Evolutionary conservation across 2,797 vertebrate species (phyloP).

Genomic region (Sphenopsis melanotis): DNA sequence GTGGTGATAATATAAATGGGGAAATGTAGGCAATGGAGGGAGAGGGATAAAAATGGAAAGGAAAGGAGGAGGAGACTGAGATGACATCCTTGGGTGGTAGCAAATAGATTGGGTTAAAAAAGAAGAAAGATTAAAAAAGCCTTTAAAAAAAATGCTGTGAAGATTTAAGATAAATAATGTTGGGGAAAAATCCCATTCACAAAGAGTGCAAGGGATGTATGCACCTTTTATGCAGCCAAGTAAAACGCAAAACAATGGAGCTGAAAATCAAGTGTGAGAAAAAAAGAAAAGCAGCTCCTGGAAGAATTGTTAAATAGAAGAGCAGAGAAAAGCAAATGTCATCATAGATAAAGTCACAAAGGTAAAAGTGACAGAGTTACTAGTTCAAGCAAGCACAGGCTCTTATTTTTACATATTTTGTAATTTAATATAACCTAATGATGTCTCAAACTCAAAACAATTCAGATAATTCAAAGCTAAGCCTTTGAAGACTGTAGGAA

Average conservation of each 20-base stretch:
- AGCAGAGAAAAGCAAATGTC: slow-evolving; percentile 52
- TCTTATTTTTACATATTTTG: slow-evolving; percentile 66
- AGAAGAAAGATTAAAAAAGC: neutral
- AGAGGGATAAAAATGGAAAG: slow-evolving; percentile 16
- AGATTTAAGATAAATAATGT: neutral
- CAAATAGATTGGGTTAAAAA: slow-evolving; percentile 5
- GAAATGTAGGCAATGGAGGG: neutral
- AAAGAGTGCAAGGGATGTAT: neutral
- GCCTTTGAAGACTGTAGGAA: slow-evolving; percentile 46
- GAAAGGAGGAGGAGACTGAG: neutral
- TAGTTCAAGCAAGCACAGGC: slow-evolving; percentile 41
- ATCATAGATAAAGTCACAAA: slow-evolving; percentile 51
- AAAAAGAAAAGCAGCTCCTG: slow-evolving; percentile 19
- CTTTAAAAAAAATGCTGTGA: neutral
- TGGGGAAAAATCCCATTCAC: slow-evolving; percentile 16
- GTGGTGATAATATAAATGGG: neutral
- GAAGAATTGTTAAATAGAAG: slow-evolving; percentile 50
- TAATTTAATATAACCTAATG: slow-evolving; percentile 62
- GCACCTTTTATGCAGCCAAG: neutral
- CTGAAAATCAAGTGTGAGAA: slow-evolving; percentile 30
- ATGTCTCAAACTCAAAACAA: slow-evolving; percentile 66
- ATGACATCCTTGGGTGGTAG: neutral
- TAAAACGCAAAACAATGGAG: slow-evolving; percentile 43
- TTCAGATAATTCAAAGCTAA: slow-evolving; percentile 56
- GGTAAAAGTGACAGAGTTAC: slow-evolving; percentile 48